These are phyloP conservation scores for Egretta garzetta DNA, from an alignment of 2,113 vertebrate genomes.

Conservation along the genomic window DNA sequence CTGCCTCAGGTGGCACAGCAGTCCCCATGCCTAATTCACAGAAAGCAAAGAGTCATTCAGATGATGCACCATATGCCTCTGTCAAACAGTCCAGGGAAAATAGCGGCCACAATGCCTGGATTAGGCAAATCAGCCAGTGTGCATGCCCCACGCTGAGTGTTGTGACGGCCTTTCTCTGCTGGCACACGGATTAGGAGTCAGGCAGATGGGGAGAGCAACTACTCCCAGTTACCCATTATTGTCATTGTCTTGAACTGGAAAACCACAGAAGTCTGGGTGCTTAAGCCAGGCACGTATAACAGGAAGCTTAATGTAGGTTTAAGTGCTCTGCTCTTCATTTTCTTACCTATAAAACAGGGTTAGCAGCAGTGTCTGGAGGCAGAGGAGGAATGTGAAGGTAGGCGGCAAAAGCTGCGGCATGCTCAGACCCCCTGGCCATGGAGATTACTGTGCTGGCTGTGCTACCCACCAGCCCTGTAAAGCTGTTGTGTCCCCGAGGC, in stretches of 20 bases:
- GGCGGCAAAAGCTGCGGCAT: accelerated
- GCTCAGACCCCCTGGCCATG: neutral
- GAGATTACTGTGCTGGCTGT: neutral
- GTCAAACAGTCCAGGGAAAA: neutral
- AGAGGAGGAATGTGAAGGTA: neutral
- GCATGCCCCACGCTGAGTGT: accelerated
- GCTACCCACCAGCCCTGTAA: neutral
- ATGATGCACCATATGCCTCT: accelerated
- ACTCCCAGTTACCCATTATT: neutral
- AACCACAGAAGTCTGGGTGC: neutral
- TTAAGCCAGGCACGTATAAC: neutral
- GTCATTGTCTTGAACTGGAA: neutral
- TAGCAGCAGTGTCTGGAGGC: neutral
- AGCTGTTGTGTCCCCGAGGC: neutral
- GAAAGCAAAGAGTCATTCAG: neutral
- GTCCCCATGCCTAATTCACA: no score
- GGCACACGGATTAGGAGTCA: neutral
- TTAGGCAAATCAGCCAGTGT: neutral
- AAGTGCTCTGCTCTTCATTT: neutral
- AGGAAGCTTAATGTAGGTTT: neutral
- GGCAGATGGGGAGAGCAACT: accelerated
- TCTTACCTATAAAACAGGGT: neutral
- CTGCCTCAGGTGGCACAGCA: neutral
- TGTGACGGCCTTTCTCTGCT: neutral
- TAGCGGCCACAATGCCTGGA: accelerated